A percentile compares a stretch with the other conserved stretches of the same genome.
Conservation (phyloP, 2,113 vertebrate species). For the Diphyllodes magnificus region DNA sequence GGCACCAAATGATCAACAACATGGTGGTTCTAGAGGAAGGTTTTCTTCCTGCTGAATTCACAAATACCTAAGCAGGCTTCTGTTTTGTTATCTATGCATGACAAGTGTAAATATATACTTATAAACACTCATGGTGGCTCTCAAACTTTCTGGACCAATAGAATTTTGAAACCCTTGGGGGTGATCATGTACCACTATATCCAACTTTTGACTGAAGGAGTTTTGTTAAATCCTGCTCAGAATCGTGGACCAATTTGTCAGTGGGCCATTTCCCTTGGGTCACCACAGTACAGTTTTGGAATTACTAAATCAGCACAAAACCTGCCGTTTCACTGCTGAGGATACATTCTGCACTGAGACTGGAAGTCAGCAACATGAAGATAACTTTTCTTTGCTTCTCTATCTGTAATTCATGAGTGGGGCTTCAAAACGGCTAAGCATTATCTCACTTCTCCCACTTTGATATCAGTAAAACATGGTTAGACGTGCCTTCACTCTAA, state of each 20-base stretch:
- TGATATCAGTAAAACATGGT: not conserved
- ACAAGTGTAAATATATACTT: not conserved
- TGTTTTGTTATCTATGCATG: not conserved
- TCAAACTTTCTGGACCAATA: not conserved
- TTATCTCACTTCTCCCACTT: not conserved
- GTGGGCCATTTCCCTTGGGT: not conserved
- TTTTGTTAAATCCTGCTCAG: not conserved
- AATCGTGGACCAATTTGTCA: not conserved
- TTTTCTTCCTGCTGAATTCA: not conserved
- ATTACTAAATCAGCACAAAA: not conserved
- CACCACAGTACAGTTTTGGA: not conserved
- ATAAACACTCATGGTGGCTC: not conserved
- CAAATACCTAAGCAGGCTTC: not conserved
- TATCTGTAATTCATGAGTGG: not conserved
- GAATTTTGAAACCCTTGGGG: not conserved
- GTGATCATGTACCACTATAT: not conserved
- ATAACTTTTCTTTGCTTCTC: fast-evolving
- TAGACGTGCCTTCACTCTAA: not conserved
- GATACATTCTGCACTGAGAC: not conserved
- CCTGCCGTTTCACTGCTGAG: not conserved
- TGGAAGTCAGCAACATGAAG: not conserved
- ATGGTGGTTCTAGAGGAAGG: not conserved
- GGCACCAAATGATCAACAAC: not conserved
- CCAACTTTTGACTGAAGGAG: not conserved
- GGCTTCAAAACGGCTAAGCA: not conserved